Evolutionary conservation across 2,797 vertebrate species (phyloP).

Genomic region (Notolepis coatsorum): DNA sequence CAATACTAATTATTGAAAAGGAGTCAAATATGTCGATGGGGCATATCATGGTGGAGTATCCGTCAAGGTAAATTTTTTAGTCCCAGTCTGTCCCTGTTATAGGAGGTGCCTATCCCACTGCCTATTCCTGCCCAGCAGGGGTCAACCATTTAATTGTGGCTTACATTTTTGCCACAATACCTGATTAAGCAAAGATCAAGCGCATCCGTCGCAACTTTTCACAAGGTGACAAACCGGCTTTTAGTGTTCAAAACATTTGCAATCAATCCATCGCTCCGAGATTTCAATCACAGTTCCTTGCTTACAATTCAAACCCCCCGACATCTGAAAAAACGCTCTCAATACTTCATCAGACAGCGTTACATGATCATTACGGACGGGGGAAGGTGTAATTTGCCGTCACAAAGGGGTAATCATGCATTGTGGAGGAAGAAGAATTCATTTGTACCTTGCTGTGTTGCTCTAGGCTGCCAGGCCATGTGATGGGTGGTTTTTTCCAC

Average conservation of each 20-base stretch:
- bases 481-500: constrained; percentile 6
- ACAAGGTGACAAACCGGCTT: background rate
- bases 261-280: background rate
- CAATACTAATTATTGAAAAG: too few species aligned
- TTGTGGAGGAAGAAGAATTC: constrained; percentile 29
- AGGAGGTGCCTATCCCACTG: too few species aligned
- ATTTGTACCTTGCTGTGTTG: constrained; percentile 35
- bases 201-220: background rate
- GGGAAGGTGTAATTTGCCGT: constrained; percentile 32
- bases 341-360: constrained; percentile 11
- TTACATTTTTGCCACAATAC: background rate
- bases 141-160: too few species aligned
- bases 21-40: too few species aligned
- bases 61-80: too few species aligned
- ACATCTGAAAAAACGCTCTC: constrained; percentile 2
- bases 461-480: constrained; percentile 15
- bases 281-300: background rate
- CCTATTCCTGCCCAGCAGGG: too few species aligned
- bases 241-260: background rate
- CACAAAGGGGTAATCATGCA: constrained; percentile 45
- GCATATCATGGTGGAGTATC: too few species aligned
- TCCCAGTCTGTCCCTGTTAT: too few species aligned
- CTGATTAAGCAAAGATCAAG: background rate
- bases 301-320: background rate
- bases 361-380: constrained; percentile 23